phyloP scores from a whole-genome alignment of 2,113 vertebrate species.

The Grammomys surdaster region DNA sequence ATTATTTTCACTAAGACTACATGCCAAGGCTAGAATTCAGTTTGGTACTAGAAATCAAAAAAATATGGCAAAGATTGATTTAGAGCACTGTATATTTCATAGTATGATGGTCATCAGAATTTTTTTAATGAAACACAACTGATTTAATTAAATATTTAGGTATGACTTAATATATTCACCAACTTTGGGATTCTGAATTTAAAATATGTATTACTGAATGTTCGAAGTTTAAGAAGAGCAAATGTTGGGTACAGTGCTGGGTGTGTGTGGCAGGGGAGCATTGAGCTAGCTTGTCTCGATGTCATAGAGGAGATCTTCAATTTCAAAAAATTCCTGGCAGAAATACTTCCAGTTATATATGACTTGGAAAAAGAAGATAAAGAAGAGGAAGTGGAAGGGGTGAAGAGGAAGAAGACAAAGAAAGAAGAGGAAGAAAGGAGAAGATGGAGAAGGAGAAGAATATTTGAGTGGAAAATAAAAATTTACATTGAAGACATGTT shows the following conservation, averaged over 20 bases:
- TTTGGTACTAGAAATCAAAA: slow-evolving; percentile 52
- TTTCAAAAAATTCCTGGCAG: not conserved
- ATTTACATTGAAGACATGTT: not conserved
- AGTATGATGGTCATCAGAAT: not conserved
- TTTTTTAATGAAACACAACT: not conserved
- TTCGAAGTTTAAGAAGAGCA: not conserved
- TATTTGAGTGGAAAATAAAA: not conserved
- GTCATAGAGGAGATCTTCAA: not conserved
- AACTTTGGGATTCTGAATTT: not conserved
- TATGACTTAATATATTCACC: not conserved
- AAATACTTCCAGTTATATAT: not conserved
- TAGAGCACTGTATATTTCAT: slow-evolving; percentile 12
- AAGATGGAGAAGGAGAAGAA: not conserved
- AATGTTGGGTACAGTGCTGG: not conserved
- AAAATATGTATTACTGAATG: not conserved
- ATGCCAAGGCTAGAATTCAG: slow-evolving; percentile 19
- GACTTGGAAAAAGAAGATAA: not conserved
- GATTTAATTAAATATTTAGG: not conserved
- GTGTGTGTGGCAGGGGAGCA: not conserved
- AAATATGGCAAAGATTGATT: slow-evolving; percentile 34
- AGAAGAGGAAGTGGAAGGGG: not conserved
- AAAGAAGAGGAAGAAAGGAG: not conserved
- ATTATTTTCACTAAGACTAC: slow-evolving; percentile 62
- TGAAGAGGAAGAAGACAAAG: too few relatives aligned
- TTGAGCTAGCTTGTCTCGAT: not conserved